phyloP scores from a whole-genome alignment of 2,113 vertebrate genomes.

The Chauna torquata region DNA sequence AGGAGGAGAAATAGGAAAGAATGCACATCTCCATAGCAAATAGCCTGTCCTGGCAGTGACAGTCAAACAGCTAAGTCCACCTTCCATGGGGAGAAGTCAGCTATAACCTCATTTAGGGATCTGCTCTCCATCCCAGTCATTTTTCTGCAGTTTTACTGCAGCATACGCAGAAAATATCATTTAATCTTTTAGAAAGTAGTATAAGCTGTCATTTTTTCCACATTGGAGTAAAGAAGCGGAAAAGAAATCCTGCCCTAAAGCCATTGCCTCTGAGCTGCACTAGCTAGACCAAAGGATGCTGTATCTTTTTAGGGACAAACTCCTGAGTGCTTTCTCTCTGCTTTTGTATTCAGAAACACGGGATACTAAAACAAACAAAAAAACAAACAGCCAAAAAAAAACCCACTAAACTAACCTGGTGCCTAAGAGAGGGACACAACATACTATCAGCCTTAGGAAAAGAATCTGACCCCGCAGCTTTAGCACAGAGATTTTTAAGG shows the following conservation, averaged over 20 bases:
- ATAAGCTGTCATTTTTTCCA: background rate
- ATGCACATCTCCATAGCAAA: background rate
- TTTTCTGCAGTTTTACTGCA: background rate
- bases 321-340: background rate
- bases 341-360: background rate
- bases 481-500: background rate
- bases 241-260: background rate
- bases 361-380: background rate
- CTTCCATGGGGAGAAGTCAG: background rate
- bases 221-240: background rate
- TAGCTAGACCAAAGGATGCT: background rate
- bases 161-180: background rate
- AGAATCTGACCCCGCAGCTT: background rate
- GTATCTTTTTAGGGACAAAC: background rate
- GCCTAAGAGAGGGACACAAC: background rate
- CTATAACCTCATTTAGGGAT: fast-evolving
- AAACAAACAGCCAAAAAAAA: too few relatives aligned
- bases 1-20: background rate
- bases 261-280: background rate
- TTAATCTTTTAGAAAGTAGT: background rate
- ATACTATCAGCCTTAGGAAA: background rate
- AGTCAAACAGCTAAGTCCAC: background rate
- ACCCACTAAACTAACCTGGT: background rate
- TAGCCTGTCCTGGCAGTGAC: background rate
- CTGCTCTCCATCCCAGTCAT: background rate